Conservation (phyloP, 2,113 vertebrate species). For the Lagopus leucura region DNA sequence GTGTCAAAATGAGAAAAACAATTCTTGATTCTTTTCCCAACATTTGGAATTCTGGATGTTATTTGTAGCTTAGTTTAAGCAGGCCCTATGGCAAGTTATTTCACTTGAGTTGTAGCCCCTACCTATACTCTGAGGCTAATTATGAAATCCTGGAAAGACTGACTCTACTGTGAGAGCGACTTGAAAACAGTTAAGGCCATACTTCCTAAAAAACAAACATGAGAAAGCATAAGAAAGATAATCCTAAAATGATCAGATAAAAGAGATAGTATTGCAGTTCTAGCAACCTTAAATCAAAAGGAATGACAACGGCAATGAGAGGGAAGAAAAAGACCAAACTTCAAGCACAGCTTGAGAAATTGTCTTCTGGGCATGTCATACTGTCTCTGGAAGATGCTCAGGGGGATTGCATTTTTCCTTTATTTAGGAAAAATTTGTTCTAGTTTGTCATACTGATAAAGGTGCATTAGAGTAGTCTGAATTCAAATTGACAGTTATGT, state of each 20-base stretch:
- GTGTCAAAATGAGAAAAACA: not conserved
- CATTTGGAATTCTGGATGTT: not conserved
- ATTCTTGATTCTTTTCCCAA: not conserved
- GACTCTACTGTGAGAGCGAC: not conserved
- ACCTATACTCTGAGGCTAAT: not conserved
- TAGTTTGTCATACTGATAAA: not conserved
- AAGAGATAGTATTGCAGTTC: not conserved
- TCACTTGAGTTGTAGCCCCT: not conserved
- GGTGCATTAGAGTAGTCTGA: not conserved
- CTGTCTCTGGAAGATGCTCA: not conserved
- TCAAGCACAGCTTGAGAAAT: not conserved
- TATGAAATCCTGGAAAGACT: not conserved
- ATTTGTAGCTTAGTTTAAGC: not conserved
- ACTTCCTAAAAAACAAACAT: not conserved
- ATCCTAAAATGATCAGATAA: not conserved
- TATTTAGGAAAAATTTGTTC: not conserved
- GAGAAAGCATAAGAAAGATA: not conserved
- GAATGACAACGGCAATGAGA: not conserved
- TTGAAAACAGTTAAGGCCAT: not conserved
- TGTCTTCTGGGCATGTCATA: not conserved
- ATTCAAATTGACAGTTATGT: not conserved
- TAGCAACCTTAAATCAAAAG: not conserved
- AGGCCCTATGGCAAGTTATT: not conserved
- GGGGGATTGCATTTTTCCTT: not conserved
- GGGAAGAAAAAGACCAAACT: not conserved